phyloP scores from a whole-genome alignment of 2,888 invertebrate genomes.

The Latheticus oryzae region DNA sequence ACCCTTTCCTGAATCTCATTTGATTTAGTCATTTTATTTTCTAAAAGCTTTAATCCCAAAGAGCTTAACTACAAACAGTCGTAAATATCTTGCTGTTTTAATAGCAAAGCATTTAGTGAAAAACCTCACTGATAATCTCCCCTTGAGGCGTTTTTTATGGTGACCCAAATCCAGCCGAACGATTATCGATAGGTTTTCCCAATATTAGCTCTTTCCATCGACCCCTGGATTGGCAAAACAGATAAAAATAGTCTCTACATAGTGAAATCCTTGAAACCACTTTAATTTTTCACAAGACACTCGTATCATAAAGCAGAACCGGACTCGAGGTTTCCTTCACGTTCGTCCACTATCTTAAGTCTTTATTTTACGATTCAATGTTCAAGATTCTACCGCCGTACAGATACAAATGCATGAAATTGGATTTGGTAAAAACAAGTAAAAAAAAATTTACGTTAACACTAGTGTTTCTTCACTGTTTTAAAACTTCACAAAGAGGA shows the following conservation, averaged over 20 bases:
- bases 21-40: too few relatives aligned
- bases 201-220: conserved; percentile 20
- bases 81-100: too few relatives aligned
- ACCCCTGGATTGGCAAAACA: conserved; percentile 4
- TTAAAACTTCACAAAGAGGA: conserved; percentile 42
- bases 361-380: conserved; percentile 44
- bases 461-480: conserved; percentile 23
- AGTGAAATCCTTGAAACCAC: conserved; percentile 25
- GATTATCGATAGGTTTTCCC: conserved; percentile 16
- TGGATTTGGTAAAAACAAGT: conserved; percentile 31
- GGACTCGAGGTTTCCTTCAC: conserved; percentile 20
- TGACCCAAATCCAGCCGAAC: conserved; percentile 24
- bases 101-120: too few relatives aligned
- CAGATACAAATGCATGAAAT: conserved; percentile 38
- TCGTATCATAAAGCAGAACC: conserved; percentile 33
- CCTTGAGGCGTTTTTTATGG: too few relatives aligned
- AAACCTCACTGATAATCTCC: too few relatives aligned
- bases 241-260: conserved; percentile 25
- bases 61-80: too few relatives aligned
- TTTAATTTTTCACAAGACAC: conserved; percentile 30
- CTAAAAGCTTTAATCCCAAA: too few relatives aligned
- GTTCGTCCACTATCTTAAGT: conserved; percentile 40
- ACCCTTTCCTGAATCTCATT: too few relatives aligned
- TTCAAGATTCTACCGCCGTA: conserved; percentile 39
- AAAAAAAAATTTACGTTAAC: conserved; percentile 19